Percentiles rank a stretch among this genome's conserved stretches.
Conservation (phyloP, 2,113 vertebrate genomes). For the Talpa occidentalis region DNA sequence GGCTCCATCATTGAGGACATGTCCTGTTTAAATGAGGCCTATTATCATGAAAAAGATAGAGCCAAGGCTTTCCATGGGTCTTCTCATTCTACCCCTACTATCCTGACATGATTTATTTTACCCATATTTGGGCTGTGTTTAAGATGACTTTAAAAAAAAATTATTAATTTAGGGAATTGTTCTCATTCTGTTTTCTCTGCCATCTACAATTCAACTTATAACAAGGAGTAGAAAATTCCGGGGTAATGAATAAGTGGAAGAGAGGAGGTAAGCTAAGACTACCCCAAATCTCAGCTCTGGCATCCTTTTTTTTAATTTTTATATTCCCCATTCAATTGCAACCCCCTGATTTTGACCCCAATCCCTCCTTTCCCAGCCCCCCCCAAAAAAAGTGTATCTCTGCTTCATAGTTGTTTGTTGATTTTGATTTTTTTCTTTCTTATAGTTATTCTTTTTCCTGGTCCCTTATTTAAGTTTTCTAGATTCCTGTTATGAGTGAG, state of each 20-base stretch:
- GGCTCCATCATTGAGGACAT: neutral
- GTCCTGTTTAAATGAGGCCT: neutral
- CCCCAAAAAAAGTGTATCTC: too few relatives aligned
- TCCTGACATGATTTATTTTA: neutral
- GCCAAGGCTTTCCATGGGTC: neutral
- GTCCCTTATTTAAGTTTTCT: too few relatives aligned
- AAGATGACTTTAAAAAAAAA: constrained; percentile 26
- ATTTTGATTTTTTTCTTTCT: too few relatives aligned
- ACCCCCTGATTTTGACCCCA: too few relatives aligned
- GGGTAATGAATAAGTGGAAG: neutral
- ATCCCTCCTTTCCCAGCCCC: too few relatives aligned
- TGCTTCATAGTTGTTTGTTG: too few relatives aligned
- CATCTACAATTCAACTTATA: neutral
- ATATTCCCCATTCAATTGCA: too few relatives aligned
- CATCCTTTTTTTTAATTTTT: too few relatives aligned
- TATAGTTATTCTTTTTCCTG: too few relatives aligned
- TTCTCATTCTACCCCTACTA: neutral
- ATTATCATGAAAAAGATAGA: neutral
- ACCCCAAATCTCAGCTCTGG: neutral
- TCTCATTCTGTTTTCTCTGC: constrained; percentile 8
- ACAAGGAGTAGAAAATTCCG: constrained; percentile 44
- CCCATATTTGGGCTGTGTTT: neutral
- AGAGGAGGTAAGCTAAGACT: neutral
- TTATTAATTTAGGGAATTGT: constrained; percentile 29
- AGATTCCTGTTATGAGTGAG: too few relatives aligned